Conservation (phyloP, 2,797 vertebrate species). For the Neomorphus geoffroyi region DNA sequence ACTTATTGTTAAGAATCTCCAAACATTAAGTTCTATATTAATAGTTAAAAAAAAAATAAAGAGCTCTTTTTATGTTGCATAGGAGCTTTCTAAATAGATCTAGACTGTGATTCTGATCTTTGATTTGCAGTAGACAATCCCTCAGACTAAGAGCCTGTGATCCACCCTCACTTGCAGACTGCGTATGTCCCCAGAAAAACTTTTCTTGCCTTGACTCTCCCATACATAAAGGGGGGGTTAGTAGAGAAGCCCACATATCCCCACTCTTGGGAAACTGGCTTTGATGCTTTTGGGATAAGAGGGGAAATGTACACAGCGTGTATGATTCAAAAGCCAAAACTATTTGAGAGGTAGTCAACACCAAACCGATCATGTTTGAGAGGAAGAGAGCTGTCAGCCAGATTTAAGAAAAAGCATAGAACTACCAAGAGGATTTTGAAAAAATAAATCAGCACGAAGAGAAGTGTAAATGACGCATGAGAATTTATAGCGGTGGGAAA, state of each 20-base stretch:
- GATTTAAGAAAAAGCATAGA: neutral
- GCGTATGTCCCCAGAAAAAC: neutral
- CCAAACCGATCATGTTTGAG: neutral
- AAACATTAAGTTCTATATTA: neutral
- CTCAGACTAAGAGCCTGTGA: neutral
- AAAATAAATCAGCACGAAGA: neutral
- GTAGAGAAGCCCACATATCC: neutral
- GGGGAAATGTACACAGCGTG: neutral
- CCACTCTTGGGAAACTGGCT: neutral
- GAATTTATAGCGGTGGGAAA: neutral
- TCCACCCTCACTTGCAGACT: neutral
- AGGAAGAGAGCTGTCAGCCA: neutral
- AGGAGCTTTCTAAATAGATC: neutral
- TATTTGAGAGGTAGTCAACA: neutral
- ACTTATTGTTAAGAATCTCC: neutral
- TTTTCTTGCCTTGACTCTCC: neutral
- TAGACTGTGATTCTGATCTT: neutral
- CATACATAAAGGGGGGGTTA: neutral
- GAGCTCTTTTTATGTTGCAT: neutral
- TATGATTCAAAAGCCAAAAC: neutral
- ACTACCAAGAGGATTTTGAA: neutral
- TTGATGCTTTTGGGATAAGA: neutral
- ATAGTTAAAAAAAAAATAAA: neutral
- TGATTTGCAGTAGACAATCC: neutral
- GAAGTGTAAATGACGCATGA: neutral